Percentiles rank a stretch among this genome's conserved stretches.
These are phyloP conservation scores for Palythoa caribaeorum DNA, from an alignment of 92 coral and sea anemone genomes.

Conservation along the genomic window DNA sequence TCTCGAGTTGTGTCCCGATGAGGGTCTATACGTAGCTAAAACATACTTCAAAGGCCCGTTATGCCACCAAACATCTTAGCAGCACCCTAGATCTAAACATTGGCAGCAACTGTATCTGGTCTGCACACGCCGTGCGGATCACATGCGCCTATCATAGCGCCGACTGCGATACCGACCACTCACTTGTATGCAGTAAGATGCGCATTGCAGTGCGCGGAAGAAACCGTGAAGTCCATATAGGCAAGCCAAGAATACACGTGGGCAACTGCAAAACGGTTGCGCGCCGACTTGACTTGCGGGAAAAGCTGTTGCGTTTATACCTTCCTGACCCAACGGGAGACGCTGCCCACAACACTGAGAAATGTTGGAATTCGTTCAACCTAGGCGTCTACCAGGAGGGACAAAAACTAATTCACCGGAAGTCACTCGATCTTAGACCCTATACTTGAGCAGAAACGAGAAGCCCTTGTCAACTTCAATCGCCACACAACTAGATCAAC, in stretches of 20 bases:
- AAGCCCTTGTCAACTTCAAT: conserved; percentile 2
- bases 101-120: neutral
- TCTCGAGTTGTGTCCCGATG: too few species aligned
- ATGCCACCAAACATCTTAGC: neutral
- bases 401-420: neutral
- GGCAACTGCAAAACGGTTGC: conserved; percentile 16
- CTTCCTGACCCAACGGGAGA: too few species aligned
- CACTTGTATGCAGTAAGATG: neutral
- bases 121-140: neutral
- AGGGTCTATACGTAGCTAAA: too few species aligned
- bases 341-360: too few species aligned
- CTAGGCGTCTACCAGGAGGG: conserved; percentile 12
- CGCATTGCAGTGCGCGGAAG: too few species aligned
- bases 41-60: neutral
- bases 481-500: neutral
- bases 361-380: conserved; percentile 5
- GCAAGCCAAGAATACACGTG: conserved; percentile 9
- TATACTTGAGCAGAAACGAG: too few species aligned
- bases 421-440: neutral
- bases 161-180: neutral
- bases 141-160: neutral
- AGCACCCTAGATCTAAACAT: neutral
- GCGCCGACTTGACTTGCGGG: conserved; percentile 8
- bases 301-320: too few species aligned
- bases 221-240: conserved; percentile 14